Percentiles rank a stretch among this genome's conserved stretches.
Evolutionary conservation across 2,888 invertebrate genomes (phyloP).

Genomic region (Ischnus inquisitorius): DNA sequence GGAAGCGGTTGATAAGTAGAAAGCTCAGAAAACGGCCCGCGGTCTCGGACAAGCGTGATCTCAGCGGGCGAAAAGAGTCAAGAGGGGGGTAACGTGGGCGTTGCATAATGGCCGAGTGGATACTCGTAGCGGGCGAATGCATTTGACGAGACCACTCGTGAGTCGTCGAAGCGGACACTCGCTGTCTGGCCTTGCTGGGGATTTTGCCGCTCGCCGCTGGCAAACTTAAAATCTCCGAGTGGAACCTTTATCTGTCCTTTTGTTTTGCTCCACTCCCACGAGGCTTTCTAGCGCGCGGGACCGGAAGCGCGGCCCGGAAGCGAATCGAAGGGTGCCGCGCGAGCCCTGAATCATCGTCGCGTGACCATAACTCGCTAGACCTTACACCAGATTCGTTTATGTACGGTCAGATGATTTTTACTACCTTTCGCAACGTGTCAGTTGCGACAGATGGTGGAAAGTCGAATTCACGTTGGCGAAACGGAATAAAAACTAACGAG

Average conservation of each 20-base stretch:
- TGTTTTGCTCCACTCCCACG: background rate
- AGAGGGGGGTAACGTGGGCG: constrained; percentile 42
- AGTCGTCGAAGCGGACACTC: constrained; percentile 7
- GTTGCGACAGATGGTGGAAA: background rate
- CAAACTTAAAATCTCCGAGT: background rate
- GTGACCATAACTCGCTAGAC: background rate
- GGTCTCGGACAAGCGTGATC: constrained; percentile 23
- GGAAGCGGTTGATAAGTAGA: no score
- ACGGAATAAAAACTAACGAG: background rate
- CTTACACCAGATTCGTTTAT: background rate
- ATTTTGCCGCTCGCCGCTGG: background rate
- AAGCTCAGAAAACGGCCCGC: background rate
- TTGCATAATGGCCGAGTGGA: constrained; percentile 53
- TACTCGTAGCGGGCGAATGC: constrained; percentile 6
- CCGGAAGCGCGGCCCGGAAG: background rate
- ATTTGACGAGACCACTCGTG: constrained; percentile 14
- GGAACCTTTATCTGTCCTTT: background rate
- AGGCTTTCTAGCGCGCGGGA: background rate
- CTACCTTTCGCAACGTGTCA: background rate
- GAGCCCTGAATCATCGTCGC: background rate
- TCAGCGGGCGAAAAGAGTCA: constrained; percentile 27
- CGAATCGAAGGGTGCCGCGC: background rate
- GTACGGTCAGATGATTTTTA: background rate
- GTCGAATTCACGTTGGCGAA: background rate
- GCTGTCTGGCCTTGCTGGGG: background rate